Evolutionary conservation across 2,888 invertebrate genomes (phyloP).

Genomic region (Leuctra nigra): DNA sequence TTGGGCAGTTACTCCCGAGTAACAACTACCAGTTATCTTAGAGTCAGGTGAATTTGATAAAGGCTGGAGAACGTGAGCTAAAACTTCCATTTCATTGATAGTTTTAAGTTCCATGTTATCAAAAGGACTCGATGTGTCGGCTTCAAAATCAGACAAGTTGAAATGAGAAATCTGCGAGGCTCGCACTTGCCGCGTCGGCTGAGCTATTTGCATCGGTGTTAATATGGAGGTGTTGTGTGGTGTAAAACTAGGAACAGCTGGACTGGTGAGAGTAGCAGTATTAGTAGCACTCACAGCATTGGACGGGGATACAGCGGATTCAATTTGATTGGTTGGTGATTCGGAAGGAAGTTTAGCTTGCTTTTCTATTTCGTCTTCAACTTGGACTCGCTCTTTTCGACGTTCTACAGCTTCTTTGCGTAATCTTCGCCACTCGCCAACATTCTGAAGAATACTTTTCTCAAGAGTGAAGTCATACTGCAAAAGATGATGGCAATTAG

Average conservation of each 20-base stretch:
- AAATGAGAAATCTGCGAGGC: conserved; percentile 32
- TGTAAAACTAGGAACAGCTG: conserved; percentile 11
- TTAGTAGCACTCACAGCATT: conserved; percentile 20
- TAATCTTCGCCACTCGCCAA: conserved; percentile 61
- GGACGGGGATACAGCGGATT: background rate
- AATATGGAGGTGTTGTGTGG: conserved; percentile 24
- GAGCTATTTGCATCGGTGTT: conserved; percentile 27
- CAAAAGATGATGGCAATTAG: conserved; percentile 19
- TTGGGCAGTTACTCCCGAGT: too few relatives aligned
- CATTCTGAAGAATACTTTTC: conserved; percentile 60
- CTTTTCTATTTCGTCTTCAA: conserved; percentile 36
- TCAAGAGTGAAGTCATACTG: conserved; percentile 69
- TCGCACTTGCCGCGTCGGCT: background rate
- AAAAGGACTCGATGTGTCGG: conserved; percentile 87
- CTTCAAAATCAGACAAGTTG: conserved; percentile 74
- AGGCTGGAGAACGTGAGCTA: conserved; percentile 63
- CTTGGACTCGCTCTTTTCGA: conserved; percentile 52
- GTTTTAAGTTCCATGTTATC: conserved; percentile 89
- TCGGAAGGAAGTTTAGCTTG: background rate
- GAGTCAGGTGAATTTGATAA: conserved; percentile 14
- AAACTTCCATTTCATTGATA: conserved; percentile 84
- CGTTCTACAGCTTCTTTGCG: conserved; percentile 56
- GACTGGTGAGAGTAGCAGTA: background rate
- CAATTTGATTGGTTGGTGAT: background rate
- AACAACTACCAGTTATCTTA: background rate